Base-by-base conservation (phyloP, 2,888 invertebrate genomes). In the Gymnocheta viridis region DNA sequence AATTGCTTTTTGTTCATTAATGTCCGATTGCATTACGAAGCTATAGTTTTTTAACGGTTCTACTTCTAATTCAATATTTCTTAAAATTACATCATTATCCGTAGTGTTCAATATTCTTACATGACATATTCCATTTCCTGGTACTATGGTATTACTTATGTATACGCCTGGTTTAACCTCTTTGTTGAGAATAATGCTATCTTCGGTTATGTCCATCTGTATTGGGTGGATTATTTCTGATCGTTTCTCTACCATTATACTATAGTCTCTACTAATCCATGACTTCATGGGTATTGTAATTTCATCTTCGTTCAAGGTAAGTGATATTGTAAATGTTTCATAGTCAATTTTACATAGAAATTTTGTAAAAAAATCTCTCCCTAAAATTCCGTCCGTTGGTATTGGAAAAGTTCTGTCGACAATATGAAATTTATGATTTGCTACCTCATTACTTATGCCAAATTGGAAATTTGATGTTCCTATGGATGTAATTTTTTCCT, bases 91-190 rank as follows among this genome's bases (percentile, higher is more conserved):
- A 24, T 51, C 51, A 51, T 24, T 12, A 51, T 51, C 51, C 9
- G 51, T 51, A 24, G 51, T 51, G 9, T 51, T 51, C 12, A 51
- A 51, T 29, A 29, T 6, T 54, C 12, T 54, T 54, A 54, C 17
- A 29, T 56, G 56, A n/a, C 56, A 56, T 29, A 56, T 29, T 29
- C 56, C 56, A n/a, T 56, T 29, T 29, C 29, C n/a, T 56, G 29
- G 56, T 29, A 56, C 4, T 56, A 56, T 56, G 6, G n/a, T 5
- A n/a, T 56, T 56, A 56, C 56, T 5, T 1, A 56, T 24, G 9
- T 7, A 29, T 2, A 56, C 9, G 14, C 29, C 56, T 29, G 56
- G 29, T 56, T 56, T 6, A 56, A 29, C 7, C 29, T 56, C 56
- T 29, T 56, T 17, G 17, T 6, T 44, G 2, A 44, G 44, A 44